Evolutionary conservation across 2,113 vertebrate species (phyloP).

Genomic region (Corythornis cristatus): DNA sequence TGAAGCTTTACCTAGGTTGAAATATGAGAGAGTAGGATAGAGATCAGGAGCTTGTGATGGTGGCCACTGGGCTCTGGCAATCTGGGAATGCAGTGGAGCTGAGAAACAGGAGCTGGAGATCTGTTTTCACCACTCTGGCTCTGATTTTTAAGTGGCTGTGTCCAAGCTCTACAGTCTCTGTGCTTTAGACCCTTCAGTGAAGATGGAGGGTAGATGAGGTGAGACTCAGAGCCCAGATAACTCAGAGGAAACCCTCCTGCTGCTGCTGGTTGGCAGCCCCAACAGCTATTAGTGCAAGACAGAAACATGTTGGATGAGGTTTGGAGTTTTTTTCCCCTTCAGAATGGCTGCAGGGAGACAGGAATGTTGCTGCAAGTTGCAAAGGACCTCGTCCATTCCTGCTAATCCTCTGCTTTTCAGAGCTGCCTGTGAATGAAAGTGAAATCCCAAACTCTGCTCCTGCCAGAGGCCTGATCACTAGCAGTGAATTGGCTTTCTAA

Average conservation of each 20-base stretch:
- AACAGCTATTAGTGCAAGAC: not conserved
- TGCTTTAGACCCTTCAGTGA: not conserved
- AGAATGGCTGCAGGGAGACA: not conserved
- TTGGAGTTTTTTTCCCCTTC: not conserved
- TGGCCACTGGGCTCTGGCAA: not conserved
- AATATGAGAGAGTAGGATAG: not conserved
- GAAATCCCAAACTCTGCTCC: not conserved
- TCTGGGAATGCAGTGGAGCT: not conserved
- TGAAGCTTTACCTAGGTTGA: not conserved
- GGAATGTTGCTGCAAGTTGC: not conserved
- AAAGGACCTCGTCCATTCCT: not conserved
- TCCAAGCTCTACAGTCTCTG: not conserved
- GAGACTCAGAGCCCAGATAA: not conserved
- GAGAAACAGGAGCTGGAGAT: not conserved
- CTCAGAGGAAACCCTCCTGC: not conserved
- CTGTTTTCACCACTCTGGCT: not conserved
- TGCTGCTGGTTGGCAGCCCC: not conserved
- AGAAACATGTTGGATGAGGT: not conserved
- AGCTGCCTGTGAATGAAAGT: slow-evolving; percentile 5
- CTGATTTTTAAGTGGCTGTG: not conserved
- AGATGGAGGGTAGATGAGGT: not conserved
- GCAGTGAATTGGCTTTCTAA: not conserved
- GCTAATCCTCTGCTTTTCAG: not conserved
- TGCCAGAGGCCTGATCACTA: not conserved
- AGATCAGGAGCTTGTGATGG: not conserved